These are phyloP conservation scores for Dynastes hyllus DNA, from an alignment of 2,888 invertebrate genomes.

Conservation along the genomic window DNA sequence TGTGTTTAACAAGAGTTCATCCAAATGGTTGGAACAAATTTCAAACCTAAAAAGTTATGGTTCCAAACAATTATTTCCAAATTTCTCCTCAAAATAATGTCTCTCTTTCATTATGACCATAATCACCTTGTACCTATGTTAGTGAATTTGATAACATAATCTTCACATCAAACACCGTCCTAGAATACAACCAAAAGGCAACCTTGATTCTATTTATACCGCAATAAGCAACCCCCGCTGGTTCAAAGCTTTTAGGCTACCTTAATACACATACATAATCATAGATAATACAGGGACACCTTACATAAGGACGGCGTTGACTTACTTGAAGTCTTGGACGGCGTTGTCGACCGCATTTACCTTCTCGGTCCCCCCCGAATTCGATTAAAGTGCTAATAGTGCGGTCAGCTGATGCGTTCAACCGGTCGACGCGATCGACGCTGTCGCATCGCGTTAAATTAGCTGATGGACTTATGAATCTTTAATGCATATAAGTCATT, in stretches of 20 bases:
- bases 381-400: conserved; percentile 10
- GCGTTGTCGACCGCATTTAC: too few relatives aligned
- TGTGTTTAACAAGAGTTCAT: too few relatives aligned
- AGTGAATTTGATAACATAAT: neutral
- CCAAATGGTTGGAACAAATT: too few relatives aligned
- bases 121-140: too few relatives aligned
- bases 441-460: neutral
- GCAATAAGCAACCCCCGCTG: neutral
- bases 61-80: too few relatives aligned
- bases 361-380: neutral
- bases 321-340: neutral
- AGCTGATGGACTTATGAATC: neutral
- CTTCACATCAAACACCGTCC: neutral
- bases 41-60: too few relatives aligned
- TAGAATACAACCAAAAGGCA: neutral
- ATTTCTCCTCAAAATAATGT: too few relatives aligned
- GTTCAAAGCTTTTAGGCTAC: neutral
- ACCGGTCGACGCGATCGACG: neutral
- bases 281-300: neutral
- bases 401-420: neutral
- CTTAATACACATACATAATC: neutral
- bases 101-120: too few relatives aligned
- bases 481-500: neutral
- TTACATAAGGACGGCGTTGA: neutral
- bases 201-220: neutral